Conservation (phyloP, 2,113 vertebrate genomes). For the Zosterops borbonicus region DNA sequence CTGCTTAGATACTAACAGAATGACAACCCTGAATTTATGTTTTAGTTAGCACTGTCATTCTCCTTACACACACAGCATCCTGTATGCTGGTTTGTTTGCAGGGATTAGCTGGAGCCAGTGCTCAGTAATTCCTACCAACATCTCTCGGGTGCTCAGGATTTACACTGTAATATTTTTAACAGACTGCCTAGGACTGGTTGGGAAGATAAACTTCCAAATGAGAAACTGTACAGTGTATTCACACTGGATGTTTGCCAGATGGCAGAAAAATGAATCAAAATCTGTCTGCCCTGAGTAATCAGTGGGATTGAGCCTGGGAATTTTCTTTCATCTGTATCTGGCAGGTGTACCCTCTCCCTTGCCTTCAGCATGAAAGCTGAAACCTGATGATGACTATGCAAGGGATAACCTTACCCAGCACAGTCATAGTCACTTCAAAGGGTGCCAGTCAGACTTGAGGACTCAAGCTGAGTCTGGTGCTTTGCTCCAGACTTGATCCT, state of each 20-base stretch:
- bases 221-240: background rate
- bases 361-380: background rate
- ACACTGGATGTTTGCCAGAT: background rate
- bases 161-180: background rate
- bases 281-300: background rate
- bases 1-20: background rate
- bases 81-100: background rate
- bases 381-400: background rate
- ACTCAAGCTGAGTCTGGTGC: background rate
- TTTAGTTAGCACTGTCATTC: background rate
- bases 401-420: background rate
- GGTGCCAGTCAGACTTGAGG: background rate
- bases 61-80: background rate
- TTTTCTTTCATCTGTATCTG: background rate
- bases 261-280: background rate
- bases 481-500: background rate
- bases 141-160: background rate
- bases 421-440: background rate
- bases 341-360: background rate
- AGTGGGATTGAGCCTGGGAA: background rate
- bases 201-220: background rate
- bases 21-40: background rate
- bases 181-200: background rate
- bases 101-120: background rate
- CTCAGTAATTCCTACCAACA: background rate